A percentile compares a stretch with the other conserved stretches of the same genome.
Evolutionary conservation across 2,797 vertebrate genomes (phyloP).

Genomic region (Enteromius afrohamiltoni): DNA sequence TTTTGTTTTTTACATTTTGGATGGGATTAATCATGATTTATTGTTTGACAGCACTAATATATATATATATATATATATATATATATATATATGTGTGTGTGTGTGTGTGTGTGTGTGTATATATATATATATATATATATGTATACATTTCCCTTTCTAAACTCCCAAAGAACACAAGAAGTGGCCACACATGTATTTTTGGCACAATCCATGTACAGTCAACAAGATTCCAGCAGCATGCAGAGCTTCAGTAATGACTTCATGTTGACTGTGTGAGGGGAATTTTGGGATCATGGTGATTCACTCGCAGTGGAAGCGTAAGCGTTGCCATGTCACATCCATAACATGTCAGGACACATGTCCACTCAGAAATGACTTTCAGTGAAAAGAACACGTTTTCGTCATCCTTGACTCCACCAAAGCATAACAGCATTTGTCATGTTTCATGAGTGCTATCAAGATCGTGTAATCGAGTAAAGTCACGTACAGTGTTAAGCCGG

Average conservation of each 20-base stretch:
- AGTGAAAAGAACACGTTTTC: background rate
- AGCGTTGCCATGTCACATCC: slow-evolving; percentile 4
- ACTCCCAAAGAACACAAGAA: background rate
- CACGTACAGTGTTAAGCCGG: background rate
- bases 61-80: no score
- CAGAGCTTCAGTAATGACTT: slow-evolving; percentile 21
- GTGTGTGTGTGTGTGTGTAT: no score
- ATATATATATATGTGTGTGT: no score
- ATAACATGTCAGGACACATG: background rate
- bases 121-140: background rate
- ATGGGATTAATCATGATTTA: no score
- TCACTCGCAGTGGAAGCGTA: background rate
- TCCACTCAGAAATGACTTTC: background rate
- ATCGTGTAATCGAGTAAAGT: background rate
- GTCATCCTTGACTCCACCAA: slow-evolving; percentile 29
- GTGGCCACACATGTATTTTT: slow-evolving; percentile 7
- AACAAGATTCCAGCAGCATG: slow-evolving; percentile 14
- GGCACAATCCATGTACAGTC: background rate
- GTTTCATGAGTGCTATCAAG: slow-evolving; percentile 8
- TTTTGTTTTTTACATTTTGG: no score
- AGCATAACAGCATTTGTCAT: slow-evolving; percentile 20
- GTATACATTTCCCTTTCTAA: background rate
- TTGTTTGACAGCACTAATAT: no score
- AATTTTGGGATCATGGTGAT: slow-evolving; percentile 34
- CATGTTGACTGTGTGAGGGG: slow-evolving; percentile 35